Conservation (phyloP, 1,140 invertebrate species). For the Drosophila rhopaloa region DNA sequence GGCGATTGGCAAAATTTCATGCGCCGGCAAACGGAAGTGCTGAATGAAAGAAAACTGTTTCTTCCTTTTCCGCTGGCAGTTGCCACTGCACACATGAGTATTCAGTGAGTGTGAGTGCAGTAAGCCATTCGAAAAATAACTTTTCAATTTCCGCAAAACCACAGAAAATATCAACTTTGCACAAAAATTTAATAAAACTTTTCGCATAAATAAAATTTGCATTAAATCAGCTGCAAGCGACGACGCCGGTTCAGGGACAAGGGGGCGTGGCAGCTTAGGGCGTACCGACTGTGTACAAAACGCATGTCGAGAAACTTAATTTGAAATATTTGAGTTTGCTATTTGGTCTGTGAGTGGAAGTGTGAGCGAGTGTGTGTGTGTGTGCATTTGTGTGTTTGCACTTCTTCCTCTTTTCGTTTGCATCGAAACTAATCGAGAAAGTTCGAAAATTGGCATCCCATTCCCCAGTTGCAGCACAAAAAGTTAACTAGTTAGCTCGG, state of each 20-base stretch:
- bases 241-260: constrained; percentile 34
- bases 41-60: constrained; percentile 79
- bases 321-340: constrained; percentile 83
- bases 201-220: constrained; percentile 84
- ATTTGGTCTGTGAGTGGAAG: constrained; percentile 53
- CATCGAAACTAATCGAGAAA: constrained; percentile 81
- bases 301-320: constrained; percentile 82
- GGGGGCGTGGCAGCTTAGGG: constrained; percentile 58
- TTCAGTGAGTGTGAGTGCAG: constrained; percentile 34
- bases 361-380: constrained; percentile 47
- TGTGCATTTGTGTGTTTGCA: constrained; percentile 62
- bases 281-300: constrained; percentile 60
- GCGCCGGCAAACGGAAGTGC: constrained; percentile 64
- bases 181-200: constrained; percentile 84
- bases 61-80: constrained; percentile 77
- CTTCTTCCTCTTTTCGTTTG: constrained; percentile 44
- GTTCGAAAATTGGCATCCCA: constrained; percentile 73
- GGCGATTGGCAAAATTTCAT: constrained; percentile 69
- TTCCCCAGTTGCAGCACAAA: constrained; percentile 51
- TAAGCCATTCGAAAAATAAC: constrained; percentile 81
- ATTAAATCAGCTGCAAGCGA: constrained; percentile 82
- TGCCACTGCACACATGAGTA: constrained; percentile 22
- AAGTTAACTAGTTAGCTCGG: constrained; percentile 68
- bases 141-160: constrained; percentile 83
- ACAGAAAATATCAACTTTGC: constrained; percentile 83